These are phyloP conservation scores for Clarias magur DNA, from an alignment of 2,113 vertebrate genomes.

Conservation along the genomic window DNA sequence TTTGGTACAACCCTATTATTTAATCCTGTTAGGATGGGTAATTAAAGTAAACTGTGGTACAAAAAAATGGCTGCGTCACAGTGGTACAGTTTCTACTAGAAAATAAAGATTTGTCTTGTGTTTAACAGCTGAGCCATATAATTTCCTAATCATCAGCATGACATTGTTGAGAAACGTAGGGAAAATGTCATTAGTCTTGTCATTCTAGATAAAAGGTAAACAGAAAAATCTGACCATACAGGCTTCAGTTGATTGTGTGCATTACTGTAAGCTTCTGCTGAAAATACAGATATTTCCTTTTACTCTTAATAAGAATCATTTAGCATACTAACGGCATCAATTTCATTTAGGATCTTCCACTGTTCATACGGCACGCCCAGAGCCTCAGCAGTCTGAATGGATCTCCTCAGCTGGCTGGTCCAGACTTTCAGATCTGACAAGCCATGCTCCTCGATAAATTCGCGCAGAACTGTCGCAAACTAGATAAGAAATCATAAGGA, in stretches of 20 bases:
- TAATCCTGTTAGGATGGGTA: neutral
- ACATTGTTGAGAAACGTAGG: neutral
- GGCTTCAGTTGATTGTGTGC: neutral
- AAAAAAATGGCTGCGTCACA: neutral
- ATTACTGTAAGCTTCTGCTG: neutral
- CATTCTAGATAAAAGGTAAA: neutral
- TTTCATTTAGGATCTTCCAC: slow-evolving; percentile 98
- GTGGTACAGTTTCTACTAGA: neutral
- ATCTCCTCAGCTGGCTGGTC: slow-evolving; percentile 95
- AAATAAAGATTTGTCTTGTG: neutral
- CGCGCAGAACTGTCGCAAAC: slow-evolving; percentile 81
- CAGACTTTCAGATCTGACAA: slow-evolving; percentile 92
- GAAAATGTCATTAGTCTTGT: neutral
- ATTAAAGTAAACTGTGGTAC: neutral
- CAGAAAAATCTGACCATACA: neutral
- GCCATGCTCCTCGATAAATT: slow-evolving; percentile 86
- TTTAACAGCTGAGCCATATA: neutral
- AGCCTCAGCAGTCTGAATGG: slow-evolving; percentile 92
- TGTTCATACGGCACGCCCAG: slow-evolving; percentile 91
- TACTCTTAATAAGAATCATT: neutral
- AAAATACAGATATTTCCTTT: neutral
- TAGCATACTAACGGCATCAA: slow-evolving; percentile 85
- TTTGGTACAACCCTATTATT: neutral
- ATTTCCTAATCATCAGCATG: neutral
- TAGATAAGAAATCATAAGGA: slow-evolving; percentile 53